Base-by-base conservation (phyloP, 2,888 invertebrate genomes). In the Reticulitermes lucifugus region DNA sequence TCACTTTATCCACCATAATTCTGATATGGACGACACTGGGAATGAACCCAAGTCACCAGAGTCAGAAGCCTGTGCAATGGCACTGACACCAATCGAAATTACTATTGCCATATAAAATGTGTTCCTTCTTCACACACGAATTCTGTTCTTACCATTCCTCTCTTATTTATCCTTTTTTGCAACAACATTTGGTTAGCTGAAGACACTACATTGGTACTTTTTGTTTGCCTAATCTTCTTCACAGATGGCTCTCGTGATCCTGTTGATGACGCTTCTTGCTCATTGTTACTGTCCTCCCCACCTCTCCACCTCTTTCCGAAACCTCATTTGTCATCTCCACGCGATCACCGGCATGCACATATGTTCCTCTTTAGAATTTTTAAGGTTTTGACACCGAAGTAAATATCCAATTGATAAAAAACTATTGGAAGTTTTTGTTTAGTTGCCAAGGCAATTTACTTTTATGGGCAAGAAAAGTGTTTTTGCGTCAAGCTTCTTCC, bases 131-230 rank as follows among this genome's bases (percentile, higher is more conserved):
- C 7, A 55, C 14, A 18, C 18, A 55, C 18, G 55, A 55, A 55
- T 55, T 55, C 55, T 18, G 18, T 14, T 55, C 5, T 46, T 55
- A 55, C 18, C 18, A 18, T 55, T 55, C 55, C 1, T 65, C n/a
- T 29, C 25, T 70, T 25, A 70, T 14, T 46, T 60, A 21, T 70
- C 25, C 65, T 70, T 81, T 81, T 81, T 81, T 81, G 81, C 81
- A 81, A 81, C 25, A 81, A 25, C 81, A 81, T 81, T 81, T 81
- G 81, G 81, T 70, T 81, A 81, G 81, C 81, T 70, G 81, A 70
- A 70, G 81, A 43, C 70, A 18, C 81, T 22, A 46, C 81, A 81
- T 70, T 81, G 70, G 21, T 77, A 70, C 70, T 81, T 81, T 81
- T 81, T 81, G 81, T 65, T 65, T 60, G 65, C 12, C 70, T 81